These are phyloP conservation scores for Hydrozoanthus gracilis DNA, from an alignment of 92 coral and sea anemone genomes.

Conservation along the genomic window DNA sequence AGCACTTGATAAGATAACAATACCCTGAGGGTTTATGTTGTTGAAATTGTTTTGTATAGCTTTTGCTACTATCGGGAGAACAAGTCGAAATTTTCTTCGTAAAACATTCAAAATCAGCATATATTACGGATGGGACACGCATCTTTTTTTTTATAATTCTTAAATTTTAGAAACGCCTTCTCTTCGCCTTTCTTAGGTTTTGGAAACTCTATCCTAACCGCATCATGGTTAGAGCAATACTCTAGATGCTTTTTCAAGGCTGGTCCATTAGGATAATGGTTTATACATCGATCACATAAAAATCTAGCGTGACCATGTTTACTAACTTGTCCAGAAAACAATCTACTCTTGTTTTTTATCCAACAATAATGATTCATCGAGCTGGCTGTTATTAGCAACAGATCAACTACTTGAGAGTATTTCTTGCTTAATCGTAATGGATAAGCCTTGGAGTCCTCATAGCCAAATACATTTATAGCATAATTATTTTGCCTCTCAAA, in stretches of 20 bases:
- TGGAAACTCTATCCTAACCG: slow-evolving; percentile 8
- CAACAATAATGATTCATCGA: not conserved
- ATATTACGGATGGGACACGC: slow-evolving; percentile 9
- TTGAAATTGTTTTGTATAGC: slow-evolving; percentile 18
- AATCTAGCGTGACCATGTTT: not conserved
- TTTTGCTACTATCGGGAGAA: not conserved
- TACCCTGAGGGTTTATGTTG: slow-evolving; percentile 4
- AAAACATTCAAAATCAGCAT: not conserved
- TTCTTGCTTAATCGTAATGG: not conserved
- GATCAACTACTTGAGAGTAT: not conserved
- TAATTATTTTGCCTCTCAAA: not conserved
- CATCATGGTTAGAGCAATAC: not conserved
- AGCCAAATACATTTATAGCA: slow-evolving; percentile 6
- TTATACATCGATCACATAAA: slow-evolving; percentile 23
- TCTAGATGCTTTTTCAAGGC: slow-evolving; percentile 3
- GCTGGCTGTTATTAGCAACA: not conserved
- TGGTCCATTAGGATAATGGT: not conserved
- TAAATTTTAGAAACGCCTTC: slow-evolving; percentile 8
- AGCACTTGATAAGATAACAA: slow-evolving; percentile 5
- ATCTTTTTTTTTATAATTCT: slow-evolving; percentile 13
- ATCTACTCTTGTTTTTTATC: not conserved
- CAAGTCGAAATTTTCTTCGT: slow-evolving; percentile 3
- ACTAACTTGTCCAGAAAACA: slow-evolving; percentile 5
- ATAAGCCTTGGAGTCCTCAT: not conserved
- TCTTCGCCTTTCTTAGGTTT: not conserved